Conservation (phyloP, 1,140 invertebrate species). For the Drosophila tsacasi region DNA sequence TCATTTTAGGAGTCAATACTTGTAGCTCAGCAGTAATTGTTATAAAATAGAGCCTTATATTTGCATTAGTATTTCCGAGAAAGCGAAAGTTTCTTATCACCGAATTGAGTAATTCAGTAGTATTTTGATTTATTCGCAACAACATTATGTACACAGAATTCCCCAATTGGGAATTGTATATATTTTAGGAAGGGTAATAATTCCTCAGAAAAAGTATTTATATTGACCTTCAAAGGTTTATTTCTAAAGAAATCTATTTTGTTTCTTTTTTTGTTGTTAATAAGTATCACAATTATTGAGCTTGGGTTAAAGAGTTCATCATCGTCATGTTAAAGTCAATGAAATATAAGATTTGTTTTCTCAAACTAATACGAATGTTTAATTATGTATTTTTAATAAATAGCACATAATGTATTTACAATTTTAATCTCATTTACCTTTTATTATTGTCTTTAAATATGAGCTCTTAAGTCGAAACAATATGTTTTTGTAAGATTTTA, state of each 20-base stretch:
- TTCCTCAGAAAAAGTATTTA: not conserved
- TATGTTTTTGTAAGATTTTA: not conserved
- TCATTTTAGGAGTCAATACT: not conserved
- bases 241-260: not conserved
- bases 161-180: not conserved
- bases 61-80: not conserved
- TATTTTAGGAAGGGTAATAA: not conserved
- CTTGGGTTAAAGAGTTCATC: too few relatives aligned
- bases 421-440: not conserved
- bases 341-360: too few relatives aligned
- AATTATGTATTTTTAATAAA: too few relatives aligned
- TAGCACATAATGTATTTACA: too few relatives aligned
- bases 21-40: not conserved
- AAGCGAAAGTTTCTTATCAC: conserved; percentile 1
- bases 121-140: not conserved
- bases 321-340: too few relatives aligned
- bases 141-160: not conserved
- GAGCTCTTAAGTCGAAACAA: too few relatives aligned
- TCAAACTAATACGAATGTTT: too few relatives aligned
- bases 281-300: too few relatives aligned
- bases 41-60: not conserved
- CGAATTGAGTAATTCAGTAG: not conserved
- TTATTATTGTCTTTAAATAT: not conserved
- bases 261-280: too few relatives aligned
- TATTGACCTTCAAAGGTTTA: not conserved